Evolutionary conservation across 2,113 vertebrate species (phyloP).

Genomic region (Nycticebus coucang): DNA sequence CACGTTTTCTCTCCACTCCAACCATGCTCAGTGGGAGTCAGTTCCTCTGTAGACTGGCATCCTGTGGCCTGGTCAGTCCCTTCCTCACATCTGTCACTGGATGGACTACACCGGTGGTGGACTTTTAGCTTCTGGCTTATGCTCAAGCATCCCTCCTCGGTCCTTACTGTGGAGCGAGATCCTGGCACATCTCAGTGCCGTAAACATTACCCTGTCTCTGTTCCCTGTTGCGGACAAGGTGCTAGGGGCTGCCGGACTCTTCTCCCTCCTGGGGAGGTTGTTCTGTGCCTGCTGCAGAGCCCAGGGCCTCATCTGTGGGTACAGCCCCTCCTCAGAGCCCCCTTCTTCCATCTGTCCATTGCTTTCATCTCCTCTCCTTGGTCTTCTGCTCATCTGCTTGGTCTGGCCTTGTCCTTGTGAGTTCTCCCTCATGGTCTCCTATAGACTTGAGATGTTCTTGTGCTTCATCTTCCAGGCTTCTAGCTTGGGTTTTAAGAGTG

Average conservation of each 20-base stretch:
- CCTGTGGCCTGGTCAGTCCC: too few species aligned
- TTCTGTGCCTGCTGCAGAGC: neutral
- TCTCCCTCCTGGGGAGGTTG: neutral
- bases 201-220: neutral
- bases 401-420: neutral
- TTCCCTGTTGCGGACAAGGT: neutral
- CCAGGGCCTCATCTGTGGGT: neutral
- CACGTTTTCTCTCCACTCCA: neutral
- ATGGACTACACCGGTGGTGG: neutral
- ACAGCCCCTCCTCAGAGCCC: too few species aligned
- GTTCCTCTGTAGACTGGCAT: too few species aligned
- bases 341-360: neutral
- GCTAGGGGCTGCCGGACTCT: accelerated
- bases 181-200: neutral
- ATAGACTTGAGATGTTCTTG: neutral
- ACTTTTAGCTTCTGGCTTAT: neutral
- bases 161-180: neutral
- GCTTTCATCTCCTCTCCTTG: neutral
- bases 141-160: neutral
- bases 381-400: too few species aligned
- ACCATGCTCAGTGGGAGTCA: neutral
- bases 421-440: neutral
- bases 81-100: neutral
- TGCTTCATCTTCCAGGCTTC: neutral
- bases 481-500: neutral